phyloP scores from a whole-genome alignment of 2,113 vertebrate genomes.

The Corvus moneduloides region DNA sequence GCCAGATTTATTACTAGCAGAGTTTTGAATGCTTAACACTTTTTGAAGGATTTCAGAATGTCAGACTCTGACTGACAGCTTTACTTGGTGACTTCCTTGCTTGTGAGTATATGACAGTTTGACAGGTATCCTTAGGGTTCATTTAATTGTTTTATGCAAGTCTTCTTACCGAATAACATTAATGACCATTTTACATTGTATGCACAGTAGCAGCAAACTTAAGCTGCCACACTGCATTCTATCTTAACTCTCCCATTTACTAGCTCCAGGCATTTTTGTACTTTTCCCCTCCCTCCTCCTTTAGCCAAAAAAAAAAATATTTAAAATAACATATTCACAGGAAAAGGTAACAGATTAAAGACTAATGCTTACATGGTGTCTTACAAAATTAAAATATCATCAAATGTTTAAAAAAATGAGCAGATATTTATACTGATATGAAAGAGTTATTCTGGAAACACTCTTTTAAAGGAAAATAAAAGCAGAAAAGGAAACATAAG shows the following conservation, averaged over 20 bases:
- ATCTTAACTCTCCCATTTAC: background rate
- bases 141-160: constrained; percentile 22
- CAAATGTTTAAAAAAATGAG: background rate
- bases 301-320: background rate
- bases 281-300: background rate
- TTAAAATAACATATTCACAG: background rate
- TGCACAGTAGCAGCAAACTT: background rate
- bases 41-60: constrained; percentile 52
- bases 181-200: constrained; percentile 18
- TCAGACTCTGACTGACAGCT: constrained; percentile 34
- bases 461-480: background rate
- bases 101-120: constrained; percentile 23
- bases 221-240: constrained; percentile 15
- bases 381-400: background rate
- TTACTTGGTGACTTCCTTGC: background rate
- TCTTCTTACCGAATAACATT: constrained; percentile 9
- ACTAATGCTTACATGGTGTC: background rate
- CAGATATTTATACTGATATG: background rate
- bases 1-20: constrained; percentile 23
- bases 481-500: background rate
- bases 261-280: background rate
- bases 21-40: constrained; percentile 45
- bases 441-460: background rate
- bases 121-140: constrained; percentile 34
- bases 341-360: background rate